phyloP scores from a whole-genome alignment of 2,113 vertebrate species.

The Clarias magur region DNA sequence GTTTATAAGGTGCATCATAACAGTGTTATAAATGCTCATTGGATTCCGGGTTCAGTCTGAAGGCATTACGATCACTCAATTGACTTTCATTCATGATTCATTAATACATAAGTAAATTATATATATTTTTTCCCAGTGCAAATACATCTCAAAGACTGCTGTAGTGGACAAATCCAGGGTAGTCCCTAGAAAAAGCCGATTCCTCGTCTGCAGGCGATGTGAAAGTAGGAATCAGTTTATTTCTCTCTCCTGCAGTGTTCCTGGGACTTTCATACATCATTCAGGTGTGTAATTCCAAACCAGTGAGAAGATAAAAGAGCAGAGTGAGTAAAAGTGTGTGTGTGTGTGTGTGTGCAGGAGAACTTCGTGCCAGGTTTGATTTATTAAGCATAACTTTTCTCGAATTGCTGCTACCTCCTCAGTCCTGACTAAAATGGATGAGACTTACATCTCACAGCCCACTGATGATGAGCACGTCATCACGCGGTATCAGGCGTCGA shows the following conservation, averaged over 20 bases:
- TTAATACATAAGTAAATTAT: too few relatives aligned
- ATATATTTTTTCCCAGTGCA: too few relatives aligned
- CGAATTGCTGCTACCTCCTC: constrained; percentile 63
- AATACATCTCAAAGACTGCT: background rate
- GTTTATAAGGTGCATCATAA: too few relatives aligned
- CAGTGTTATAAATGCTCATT: too few relatives aligned
- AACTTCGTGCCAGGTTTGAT: constrained; percentile 78
- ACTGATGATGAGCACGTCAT: constrained; percentile 58
- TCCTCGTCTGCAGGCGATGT: background rate
- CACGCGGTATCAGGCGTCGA: constrained; percentile 59
- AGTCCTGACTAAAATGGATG: constrained; percentile 71
- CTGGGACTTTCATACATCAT: background rate
- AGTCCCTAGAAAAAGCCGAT: too few relatives aligned
- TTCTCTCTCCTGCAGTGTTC: background rate
- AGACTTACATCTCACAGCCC: constrained; percentile 62
- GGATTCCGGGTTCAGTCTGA: too few relatives aligned
- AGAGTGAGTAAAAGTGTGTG: constrained; percentile 71
- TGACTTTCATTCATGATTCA: too few relatives aligned
- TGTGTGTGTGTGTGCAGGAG: constrained; percentile 48
- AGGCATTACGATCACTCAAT: too few relatives aligned
- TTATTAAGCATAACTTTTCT: constrained; percentile 75
- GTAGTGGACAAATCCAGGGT: background rate
- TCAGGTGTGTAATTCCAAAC: constrained; percentile 3
- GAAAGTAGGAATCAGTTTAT: background rate
- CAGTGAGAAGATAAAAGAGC: constrained; percentile 9